Evolutionary conservation across 2,113 vertebrate species (phyloP).

Genomic region (Neotoma lepida): DNA sequence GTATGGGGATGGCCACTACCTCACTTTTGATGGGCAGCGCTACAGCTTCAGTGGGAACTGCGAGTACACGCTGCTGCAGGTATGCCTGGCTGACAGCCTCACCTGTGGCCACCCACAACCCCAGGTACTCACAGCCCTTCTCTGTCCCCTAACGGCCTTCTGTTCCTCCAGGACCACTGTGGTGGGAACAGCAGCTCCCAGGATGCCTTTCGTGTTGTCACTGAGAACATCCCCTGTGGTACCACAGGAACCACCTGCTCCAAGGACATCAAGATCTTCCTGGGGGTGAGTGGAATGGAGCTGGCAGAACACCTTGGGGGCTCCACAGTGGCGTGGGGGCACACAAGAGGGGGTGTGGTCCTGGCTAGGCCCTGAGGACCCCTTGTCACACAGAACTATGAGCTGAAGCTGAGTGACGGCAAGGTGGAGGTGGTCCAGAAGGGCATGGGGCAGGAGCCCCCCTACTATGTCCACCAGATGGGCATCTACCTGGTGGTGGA

Average conservation of each 20-base stretch:
- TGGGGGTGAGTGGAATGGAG: conserved; percentile 85
- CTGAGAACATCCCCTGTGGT: conserved; percentile 95
- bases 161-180: conserved; percentile 89
- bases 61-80: conserved; percentile 95
- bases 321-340: neutral
- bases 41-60: conserved; percentile 94
- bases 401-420: conserved; percentile 89
- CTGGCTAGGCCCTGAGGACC: neutral
- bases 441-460: conserved; percentile 77
- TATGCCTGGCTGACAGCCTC: conserved; percentile 66
- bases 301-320: neutral
- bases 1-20: conserved; percentile 95
- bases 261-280: conserved; percentile 93
- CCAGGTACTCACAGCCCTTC: neutral
- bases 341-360: neutral
- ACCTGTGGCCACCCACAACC: neutral
- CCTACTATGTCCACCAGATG: conserved; percentile 88
- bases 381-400: conserved; percentile 85
- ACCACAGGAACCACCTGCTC: conserved; percentile 95
- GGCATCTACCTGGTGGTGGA: conserved; percentile 93
- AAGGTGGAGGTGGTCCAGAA: conserved; percentile 87
- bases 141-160: neutral
- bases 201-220: conserved; percentile 91
- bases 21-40: conserved; percentile 94
- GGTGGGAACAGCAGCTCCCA: conserved; percentile 70